A percentile compares a stretch with the other conserved stretches of the same genome.
These are phyloP conservation scores for Nixonia krombeini DNA, from an alignment of 1,140 invertebrate genomes.

Conservation along the genomic window DNA sequence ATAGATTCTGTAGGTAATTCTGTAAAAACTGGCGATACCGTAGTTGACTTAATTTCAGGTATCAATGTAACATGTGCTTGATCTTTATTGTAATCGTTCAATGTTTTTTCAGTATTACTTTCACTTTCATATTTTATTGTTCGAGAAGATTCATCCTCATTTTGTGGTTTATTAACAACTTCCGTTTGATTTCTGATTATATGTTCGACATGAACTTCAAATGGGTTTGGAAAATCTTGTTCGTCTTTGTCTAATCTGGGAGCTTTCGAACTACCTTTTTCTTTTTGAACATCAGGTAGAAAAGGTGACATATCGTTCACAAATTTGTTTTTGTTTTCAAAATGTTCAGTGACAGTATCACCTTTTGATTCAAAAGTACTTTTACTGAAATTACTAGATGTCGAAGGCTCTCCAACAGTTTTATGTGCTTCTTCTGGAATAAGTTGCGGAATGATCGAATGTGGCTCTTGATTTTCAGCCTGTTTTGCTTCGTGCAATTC, in stretches of 20 bases:
- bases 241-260: conserved; percentile 67
- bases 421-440: conserved; percentile 53
- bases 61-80: background rate
- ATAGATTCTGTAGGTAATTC: conserved; percentile 6
- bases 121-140: conserved; percentile 19
- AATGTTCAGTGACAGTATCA: background rate
- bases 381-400: too few relatives aligned
- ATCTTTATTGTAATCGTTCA: background rate
- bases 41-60: background rate
- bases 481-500: conserved; percentile 27
- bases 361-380: conserved; percentile 1
- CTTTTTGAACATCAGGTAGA: conserved; percentile 72
- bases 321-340: conserved; percentile 42
- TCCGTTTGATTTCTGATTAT: conserved; percentile 38
- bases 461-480: conserved; percentile 34
- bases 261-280: conserved; percentile 56
- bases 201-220: conserved; percentile 61
- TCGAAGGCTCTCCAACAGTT: conserved; percentile 16
- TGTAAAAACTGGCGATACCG: conserved; percentile 5
- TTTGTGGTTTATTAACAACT: conserved; percentile 10
- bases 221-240: conserved; percentile 62
- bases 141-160: background rate
- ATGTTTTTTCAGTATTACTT: too few relatives aligned
- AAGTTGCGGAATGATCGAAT: conserved; percentile 57
- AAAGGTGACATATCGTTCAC: conserved; percentile 76